These are phyloP conservation scores for Melanotaenia pygmaea DNA, from an alignment of 2,797 vertebrate species.

Conservation along the genomic window DNA sequence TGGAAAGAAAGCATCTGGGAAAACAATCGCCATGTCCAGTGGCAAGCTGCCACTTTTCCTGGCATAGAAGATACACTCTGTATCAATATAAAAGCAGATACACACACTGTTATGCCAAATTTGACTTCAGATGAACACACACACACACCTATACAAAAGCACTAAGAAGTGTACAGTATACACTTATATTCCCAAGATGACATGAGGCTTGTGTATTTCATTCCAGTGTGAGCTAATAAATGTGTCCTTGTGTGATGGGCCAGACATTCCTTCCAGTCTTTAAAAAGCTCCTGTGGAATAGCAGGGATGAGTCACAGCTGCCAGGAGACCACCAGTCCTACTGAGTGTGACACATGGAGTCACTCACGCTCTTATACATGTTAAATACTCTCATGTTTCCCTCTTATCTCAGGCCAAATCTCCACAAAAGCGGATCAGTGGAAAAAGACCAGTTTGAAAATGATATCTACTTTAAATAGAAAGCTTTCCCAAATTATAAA, in stretches of 20 bases:
- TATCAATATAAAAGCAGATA: background rate
- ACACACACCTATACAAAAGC: background rate
- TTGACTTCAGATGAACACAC: background rate
- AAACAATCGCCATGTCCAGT: slow-evolving; percentile 31
- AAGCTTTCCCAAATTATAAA: too few relatives aligned
- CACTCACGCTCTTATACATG: background rate
- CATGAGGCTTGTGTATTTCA: slow-evolving; percentile 5
- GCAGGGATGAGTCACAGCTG: slow-evolving; percentile 66
- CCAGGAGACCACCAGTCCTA: slow-evolving; percentile 54
- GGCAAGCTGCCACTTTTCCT: slow-evolving; percentile 43
- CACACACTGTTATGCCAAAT: slow-evolving; percentile 7
- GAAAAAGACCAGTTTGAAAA: background rate
- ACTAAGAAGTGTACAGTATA: background rate
- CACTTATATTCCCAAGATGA: background rate
- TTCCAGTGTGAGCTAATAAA: slow-evolving; percentile 60
- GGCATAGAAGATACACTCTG: slow-evolving; percentile 17
- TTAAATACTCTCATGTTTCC: background rate
- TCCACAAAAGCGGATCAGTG: background rate
- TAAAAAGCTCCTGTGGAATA: slow-evolving; percentile 69
- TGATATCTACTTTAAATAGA: too few relatives aligned
- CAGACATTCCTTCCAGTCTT: slow-evolving; percentile 64
- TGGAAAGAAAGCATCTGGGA: slow-evolving; percentile 60
- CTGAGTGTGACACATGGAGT: slow-evolving; percentile 18
- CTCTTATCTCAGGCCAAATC: background rate
- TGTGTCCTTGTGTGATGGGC: slow-evolving; percentile 48